Evolutionary conservation across 1,140 invertebrate species (phyloP).

Genomic region (Pachypeltis micranthus): DNA sequence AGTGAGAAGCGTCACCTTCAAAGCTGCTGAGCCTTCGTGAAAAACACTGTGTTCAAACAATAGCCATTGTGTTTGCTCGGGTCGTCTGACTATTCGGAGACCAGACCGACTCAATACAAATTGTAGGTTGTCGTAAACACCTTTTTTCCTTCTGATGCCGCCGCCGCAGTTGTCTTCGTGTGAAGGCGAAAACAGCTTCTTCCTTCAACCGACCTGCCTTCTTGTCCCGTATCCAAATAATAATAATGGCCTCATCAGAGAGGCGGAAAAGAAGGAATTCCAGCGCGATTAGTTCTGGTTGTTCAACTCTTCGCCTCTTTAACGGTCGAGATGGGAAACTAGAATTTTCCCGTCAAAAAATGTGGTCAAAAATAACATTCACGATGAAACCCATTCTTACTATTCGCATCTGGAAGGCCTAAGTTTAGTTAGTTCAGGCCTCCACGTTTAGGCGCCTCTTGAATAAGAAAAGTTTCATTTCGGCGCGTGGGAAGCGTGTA

Average conservation of each 20-base stretch:
- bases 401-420: too few relatives aligned
- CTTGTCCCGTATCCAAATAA: neutral
- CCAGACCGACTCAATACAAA: neutral
- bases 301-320: too few relatives aligned
- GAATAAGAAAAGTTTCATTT: too few relatives aligned
- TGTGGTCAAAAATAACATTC: too few relatives aligned
- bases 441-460: too few relatives aligned
- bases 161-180: neutral
- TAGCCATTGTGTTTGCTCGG: neutral
- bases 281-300: too few relatives aligned
- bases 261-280: neutral
- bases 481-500: too few relatives aligned
- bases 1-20: neutral
- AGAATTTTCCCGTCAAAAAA: too few relatives aligned
- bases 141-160: neutral
- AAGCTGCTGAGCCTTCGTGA: neutral
- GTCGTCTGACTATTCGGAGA: neutral
- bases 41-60: neutral
- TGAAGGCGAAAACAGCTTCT: neutral
- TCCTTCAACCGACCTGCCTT: neutral
- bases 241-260: neutral
- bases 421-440: too few relatives aligned
- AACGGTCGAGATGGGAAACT: too few relatives aligned
- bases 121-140: neutral
- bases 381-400: too few relatives aligned